Conservation (phyloP, 2,113 vertebrate species). For the Motacilla tschutschensis region DNA sequence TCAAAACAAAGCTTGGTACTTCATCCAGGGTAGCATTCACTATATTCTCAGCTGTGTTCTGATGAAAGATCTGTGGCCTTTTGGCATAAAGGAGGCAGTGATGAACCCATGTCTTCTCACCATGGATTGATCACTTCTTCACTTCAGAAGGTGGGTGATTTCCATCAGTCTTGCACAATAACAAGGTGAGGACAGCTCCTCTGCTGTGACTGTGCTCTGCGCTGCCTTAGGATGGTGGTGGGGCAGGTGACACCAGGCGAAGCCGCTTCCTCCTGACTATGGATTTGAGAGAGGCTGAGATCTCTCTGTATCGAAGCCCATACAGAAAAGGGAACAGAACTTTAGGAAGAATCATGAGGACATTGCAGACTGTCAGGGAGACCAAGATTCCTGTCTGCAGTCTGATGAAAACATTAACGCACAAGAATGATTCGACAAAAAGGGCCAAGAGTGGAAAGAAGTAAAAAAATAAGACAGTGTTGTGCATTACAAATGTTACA, state of each 20-base stretch:
- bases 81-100: not conserved
- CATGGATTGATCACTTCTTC: not conserved
- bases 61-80: not conserved
- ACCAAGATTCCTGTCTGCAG: conserved; percentile 66
- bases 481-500: conserved; percentile 80
- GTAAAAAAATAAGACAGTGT: conserved; percentile 75
- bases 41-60: not conserved
- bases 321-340: conserved; percentile 74
- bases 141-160: not conserved
- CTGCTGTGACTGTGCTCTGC: not conserved
- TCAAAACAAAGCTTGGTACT: not conserved
- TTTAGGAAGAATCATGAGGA: conserved; percentile 77
- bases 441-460: conserved; percentile 74
- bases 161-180: not conserved
- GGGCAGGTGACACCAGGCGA: conserved; percentile 26
- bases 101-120: not conserved
- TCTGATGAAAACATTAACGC: conserved; percentile 9
- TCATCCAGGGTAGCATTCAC: not conserved
- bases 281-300: conserved; percentile 64
- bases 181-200: not conserved
- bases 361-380: conserved; percentile 71
- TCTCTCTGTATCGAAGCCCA: conserved; percentile 75
- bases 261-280: conserved; percentile 62
- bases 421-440: conserved; percentile 68
- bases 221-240: not conserved